These are phyloP conservation scores for Pectinophora gossypiella DNA, from an alignment of 1,140 invertebrate species.

Conservation along the genomic window DNA sequence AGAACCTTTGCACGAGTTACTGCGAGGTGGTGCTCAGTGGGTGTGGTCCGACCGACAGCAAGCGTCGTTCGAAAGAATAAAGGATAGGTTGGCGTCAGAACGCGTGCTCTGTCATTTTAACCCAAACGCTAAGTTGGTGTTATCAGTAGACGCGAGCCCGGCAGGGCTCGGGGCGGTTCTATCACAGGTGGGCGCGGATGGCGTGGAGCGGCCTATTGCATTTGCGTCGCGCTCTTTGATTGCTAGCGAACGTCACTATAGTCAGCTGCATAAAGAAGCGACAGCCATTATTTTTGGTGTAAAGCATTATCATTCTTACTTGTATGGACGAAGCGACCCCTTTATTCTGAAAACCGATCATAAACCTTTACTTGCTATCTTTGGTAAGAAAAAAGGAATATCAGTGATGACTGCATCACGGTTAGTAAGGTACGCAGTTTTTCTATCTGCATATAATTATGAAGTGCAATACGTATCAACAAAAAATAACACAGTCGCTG, in stretches of 20 bases:
- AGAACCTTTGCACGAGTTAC: no score
- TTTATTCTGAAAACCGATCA: slow-evolving; percentile 4
- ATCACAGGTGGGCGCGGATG: no score
- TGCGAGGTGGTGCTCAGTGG: no score
- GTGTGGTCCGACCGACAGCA: no score
- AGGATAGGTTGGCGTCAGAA: no score
- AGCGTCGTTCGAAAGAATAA: no score
- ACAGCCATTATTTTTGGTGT: not conserved
- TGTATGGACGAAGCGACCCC: not conserved
- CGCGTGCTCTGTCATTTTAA: no score
- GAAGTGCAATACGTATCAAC: not conserved
- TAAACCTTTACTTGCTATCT: not conserved
- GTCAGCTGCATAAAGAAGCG: slow-evolving; percentile 1
- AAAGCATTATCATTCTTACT: not conserved
- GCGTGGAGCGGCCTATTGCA: no score
- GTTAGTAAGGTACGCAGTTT: not conserved
- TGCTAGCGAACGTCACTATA: not conserved
- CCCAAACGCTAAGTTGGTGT: no score
- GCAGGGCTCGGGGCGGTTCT: no score
- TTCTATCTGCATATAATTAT: slow-evolving; percentile 4
- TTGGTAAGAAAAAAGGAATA: not conserved
- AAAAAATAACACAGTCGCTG: not conserved
- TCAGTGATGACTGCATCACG: slow-evolving; percentile 1
- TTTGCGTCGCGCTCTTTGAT: not conserved
- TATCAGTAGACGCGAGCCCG: no score